Conservation (phyloP, 2,888 invertebrate species). For the Eilema sororculum region DNA sequence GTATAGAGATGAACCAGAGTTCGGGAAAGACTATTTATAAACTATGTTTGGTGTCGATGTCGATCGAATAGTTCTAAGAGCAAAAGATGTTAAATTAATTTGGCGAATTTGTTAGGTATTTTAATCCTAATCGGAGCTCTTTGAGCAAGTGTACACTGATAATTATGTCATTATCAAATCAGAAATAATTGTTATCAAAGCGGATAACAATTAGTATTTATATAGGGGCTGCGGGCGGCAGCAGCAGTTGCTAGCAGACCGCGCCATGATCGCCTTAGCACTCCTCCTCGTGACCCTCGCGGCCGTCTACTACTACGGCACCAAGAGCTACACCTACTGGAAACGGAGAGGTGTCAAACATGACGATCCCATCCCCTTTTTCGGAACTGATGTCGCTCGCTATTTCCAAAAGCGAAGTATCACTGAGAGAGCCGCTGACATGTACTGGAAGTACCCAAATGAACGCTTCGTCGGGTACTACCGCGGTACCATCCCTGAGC, state of each 20-base stretch:
- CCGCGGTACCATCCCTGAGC: slow-evolving; percentile 59
- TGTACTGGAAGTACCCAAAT: slow-evolving; percentile 66
- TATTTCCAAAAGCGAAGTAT: slow-evolving; percentile 60
- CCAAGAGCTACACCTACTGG: slow-evolving; percentile 65
- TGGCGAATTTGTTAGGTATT: background rate
- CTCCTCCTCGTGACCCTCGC: slow-evolving; percentile 44
- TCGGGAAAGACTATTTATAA: too few relatives aligned
- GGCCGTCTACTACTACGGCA: slow-evolving; percentile 61
- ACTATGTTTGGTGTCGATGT: background rate
- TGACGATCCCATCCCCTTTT: slow-evolving; percentile 63
- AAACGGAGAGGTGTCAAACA: slow-evolving; percentile 62
- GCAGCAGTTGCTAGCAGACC: slow-evolving; percentile 9
- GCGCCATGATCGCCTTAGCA: slow-evolving; percentile 44
- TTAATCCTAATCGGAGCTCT: background rate
- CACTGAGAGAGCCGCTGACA: slow-evolving; percentile 58
- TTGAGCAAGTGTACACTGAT: background rate
- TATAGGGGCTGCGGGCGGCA: slow-evolving; percentile 6
- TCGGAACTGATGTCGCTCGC: slow-evolving; percentile 64
- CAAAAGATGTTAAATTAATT: background rate
- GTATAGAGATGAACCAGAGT: too few relatives aligned
- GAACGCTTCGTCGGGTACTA: slow-evolving; percentile 69
- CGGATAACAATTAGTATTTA: slow-evolving; percentile 36
- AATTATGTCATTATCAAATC: slow-evolving; percentile 9
- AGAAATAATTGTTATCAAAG: background rate
- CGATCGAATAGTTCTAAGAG: background rate